Base-by-base conservation (phyloP, 2,113 vertebrate species). In the Brachypteracias leptosomus region DNA sequence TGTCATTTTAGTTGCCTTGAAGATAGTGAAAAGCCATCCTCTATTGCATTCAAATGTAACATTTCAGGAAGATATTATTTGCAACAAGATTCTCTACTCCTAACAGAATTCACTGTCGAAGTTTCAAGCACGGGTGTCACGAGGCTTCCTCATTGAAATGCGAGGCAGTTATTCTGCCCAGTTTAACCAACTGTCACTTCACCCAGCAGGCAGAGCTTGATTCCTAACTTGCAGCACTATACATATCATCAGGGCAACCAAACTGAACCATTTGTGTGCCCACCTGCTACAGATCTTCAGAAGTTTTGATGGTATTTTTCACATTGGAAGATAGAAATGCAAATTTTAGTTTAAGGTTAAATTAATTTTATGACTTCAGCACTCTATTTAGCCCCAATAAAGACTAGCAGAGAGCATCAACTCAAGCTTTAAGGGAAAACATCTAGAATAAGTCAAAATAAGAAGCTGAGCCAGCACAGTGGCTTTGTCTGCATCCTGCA, bases 161-260 rank as follows among this genome's bases (percentile, higher is more conserved):
- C 88, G 88, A 31, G 20, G 36, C 33, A 73, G 78, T 13, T 63
- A 81, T 33, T 75, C 85, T 88, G 90, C 85, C 87, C 85, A 73
- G 91, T 85, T 91, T 46, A 87, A 96, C 85, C 82, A 96, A 93
- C 81, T 89, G 75, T 79, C 85, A 88, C 85, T 91, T 79, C 93
- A 87, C 25, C 73, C 44, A 42, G 65, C 58, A 85, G 68, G 79
- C 85, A 92, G 83, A 93, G 63, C 65, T 44, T 22, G 20, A 85
- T 93, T 78, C 51, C 68, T 74, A 67, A 25, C 57, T 26, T 82
- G 46, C 89, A 96, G 87, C 21, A 74, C 42, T 21, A 51, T 9
- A 35, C 58, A 73, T 38, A 25, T 21, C 55, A 62, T 9, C n/a
- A 42, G 87, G 62, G 67, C 85, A 88, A 67, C 55, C 85, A 88